Evolutionary conservation across 2,888 invertebrate genomes (phyloP).

Genomic region (Ophioninae sp.): DNA sequence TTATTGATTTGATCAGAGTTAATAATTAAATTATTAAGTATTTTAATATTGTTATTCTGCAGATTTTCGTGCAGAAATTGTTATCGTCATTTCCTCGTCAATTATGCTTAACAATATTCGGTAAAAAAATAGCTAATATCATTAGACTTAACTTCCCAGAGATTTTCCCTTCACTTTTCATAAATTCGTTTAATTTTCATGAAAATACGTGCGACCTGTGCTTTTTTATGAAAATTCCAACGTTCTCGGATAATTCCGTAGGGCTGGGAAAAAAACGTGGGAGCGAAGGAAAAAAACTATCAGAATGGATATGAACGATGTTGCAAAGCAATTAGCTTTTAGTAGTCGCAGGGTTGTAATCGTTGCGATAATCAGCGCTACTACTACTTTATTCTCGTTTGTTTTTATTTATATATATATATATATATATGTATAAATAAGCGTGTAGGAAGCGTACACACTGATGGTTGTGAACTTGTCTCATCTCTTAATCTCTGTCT

Average conservation of each 20-base stretch:
- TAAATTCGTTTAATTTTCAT: neutral
- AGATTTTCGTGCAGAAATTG: neutral
- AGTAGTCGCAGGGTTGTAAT: conserved; percentile 49
- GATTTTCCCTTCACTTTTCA: neutral
- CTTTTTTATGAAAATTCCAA: conserved; percentile 35
- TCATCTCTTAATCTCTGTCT: conserved; percentile 38
- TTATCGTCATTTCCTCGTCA: neutral
- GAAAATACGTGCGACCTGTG: neutral
- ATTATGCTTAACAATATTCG: neutral
- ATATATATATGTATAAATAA: neutral
- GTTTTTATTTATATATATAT: neutral
- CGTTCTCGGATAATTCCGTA: neutral
- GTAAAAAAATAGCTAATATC: too few relatives aligned
- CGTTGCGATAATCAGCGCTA: conserved; percentile 56
- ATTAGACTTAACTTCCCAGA: neutral
- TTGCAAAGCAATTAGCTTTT: conserved; percentile 55
- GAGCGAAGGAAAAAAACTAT: neutral
- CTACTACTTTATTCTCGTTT: conserved; percentile 49
- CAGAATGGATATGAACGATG: conserved; percentile 47
- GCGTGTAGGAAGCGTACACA: neutral
- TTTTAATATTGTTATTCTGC: neutral
- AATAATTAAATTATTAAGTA: too few relatives aligned
- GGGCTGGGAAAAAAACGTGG: conserved; percentile 11
- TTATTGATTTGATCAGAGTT: too few relatives aligned
- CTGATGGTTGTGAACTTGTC: neutral